Evolutionary conservation across 2,888 invertebrate species (phyloP).

Genomic region (Cinara cedri): DNA sequence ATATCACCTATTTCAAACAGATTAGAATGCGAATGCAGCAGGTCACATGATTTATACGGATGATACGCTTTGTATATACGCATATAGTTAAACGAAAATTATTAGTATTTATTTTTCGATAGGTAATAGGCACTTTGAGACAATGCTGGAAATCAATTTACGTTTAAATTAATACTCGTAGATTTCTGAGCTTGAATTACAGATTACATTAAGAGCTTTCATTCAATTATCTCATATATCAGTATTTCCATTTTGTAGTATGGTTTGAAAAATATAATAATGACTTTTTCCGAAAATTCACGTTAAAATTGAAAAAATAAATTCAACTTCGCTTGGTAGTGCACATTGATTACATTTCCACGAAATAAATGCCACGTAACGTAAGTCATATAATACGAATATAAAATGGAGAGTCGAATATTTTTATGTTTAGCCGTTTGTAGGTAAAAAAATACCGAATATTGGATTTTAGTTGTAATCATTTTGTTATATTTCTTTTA

Average conservation of each 20-base stretch:
- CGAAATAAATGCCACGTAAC: slow-evolving; percentile 1
- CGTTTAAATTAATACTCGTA: too few relatives aligned
- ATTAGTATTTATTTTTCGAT: too few relatives aligned
- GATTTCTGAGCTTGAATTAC: not conserved
- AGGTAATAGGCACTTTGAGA: too few relatives aligned
- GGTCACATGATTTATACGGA: too few relatives aligned
- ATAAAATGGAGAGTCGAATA: not conserved
- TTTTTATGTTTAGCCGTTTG: slow-evolving; percentile 15
- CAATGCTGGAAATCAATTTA: too few relatives aligned
- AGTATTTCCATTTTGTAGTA: not conserved
- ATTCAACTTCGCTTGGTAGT: not conserved
- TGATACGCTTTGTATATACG: too few relatives aligned
- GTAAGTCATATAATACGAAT: not conserved
- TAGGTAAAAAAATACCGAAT: not conserved
- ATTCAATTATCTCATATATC: not conserved
- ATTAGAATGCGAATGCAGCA: too few relatives aligned
- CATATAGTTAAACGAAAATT: too few relatives aligned
- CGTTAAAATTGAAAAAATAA: not conserved
- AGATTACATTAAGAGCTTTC: not conserved
- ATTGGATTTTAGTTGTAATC: slow-evolving; percentile 17
- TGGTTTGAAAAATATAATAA: not conserved
- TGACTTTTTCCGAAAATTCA: not conserved
- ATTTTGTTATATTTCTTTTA: not conserved
- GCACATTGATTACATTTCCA: not conserved
- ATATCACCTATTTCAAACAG: too few relatives aligned